Evolutionary conservation across 2,797 vertebrate genomes (phyloP), one percentile per base, ranked within the genome.

Genomic region (Neosilurus mollespiculum): DNA sequence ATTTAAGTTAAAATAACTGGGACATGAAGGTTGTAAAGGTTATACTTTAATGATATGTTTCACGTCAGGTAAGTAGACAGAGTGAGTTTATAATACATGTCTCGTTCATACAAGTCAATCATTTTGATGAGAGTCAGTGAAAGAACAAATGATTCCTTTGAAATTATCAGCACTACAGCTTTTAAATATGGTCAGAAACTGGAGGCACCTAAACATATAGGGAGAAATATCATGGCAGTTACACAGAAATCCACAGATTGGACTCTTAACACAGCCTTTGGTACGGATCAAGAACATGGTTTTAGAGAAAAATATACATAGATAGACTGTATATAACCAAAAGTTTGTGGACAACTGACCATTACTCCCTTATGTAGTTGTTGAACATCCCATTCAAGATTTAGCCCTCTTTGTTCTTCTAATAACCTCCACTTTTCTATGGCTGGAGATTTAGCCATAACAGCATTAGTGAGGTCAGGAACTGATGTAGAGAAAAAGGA

Each of bases 1-100:
- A 85, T 88, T 85, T 24, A 85, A 89, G 85, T 77, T 85, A 86
- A 88, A 89, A 94, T 94, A 93, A 94, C 89, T 93, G 89, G 92
- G 92, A 94, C 91, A 91, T 93, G 92, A 88, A 85, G 91, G 93
- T 91, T 93, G 89, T 89, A 91, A 93, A 93, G 92, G 89, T 89
- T 91, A 93, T 89, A 89, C 88, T 86, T 91, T 90, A 83, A 89
- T 89, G 85, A 91, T 88, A 90, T 85, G 88, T 91, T 89, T 92
- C 81, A 92, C 80, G 71, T 91, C 85, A 87, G 86, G 77, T 88
- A 78, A 90, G 87, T 88, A 81, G 64, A 66, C 78, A 86, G 83
- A 87, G 71, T 18, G 49, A 70, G 78, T 58, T 37, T 81, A 85
- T 71, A 81, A 85, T 80, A 78, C 73, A 56, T 72, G 86, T 72